Evolutionary conservation across 1,140 invertebrate species (phyloP), one percentile per base, ranked within the genome.

Genomic region (Stenopsyche tienmushanensis): DNA sequence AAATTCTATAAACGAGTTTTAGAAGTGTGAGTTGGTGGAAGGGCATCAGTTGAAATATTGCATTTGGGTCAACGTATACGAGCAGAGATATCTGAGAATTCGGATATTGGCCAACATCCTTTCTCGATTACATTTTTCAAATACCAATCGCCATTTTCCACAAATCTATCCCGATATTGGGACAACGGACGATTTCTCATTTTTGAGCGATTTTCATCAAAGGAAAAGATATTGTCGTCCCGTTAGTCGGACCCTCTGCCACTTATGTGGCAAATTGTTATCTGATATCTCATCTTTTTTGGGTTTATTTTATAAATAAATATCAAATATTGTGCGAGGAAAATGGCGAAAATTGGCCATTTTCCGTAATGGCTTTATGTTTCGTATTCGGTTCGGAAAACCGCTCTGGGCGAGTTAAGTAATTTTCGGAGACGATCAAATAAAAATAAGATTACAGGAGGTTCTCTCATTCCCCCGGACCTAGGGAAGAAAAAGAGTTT

Each of bases 351-450:
- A 67, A 67, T 67, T 55, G 65, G 65, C 65, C 57, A 63, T 67
- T 67, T 23, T 29, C 65, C 17, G 41, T 62, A 62, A 67, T 67
- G 62, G 65, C 60, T 67, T 67, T 63, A 67, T 63, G 65, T 67
- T 58, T 60, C 59, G 29, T 54, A 63, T 62, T 63, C 60, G 65
- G 23, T 45, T 62, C 64, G 47, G 29, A 26, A 41, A 24, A 13
- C 49, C 42, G 63, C 63, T 44, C 15, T 9, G 34, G 64, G 55
- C 57, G 49, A 45, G 20, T 29, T 41, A 54, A 67, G 65, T 67
- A 67, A 67, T 67, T 67, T 67, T 54, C 42, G 1, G 59, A 58
- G 65, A 67, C 65, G 65, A 67, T 67, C 65, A 63, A 67, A 67
- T 67, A 39, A 62, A 67, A 67, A 67, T 63, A 67, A 67, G 65